A percentile compares a stretch with the other conserved stretches of the same genome.
Conservation (phyloP, 2,113 vertebrate genomes). For the Choloepus hoffmanni region DNA sequence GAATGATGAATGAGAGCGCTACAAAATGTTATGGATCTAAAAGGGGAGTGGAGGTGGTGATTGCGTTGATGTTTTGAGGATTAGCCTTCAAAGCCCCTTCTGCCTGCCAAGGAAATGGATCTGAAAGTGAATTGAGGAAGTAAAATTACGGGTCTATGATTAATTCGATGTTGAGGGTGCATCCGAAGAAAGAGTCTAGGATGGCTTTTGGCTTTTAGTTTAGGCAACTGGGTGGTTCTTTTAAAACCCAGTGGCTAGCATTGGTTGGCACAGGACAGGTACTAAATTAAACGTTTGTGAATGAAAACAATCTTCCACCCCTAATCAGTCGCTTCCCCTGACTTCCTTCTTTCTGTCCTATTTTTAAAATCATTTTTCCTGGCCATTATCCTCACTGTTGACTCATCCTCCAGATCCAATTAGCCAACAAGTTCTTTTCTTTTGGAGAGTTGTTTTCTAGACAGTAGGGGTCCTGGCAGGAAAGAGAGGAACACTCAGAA, state of each 20-base stretch:
- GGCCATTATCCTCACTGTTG: not conserved
- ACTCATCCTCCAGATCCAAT: not conserved
- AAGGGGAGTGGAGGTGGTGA: not conserved
- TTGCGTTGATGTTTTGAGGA: not conserved
- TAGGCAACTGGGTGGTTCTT: not conserved
- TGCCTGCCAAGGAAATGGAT: not conserved
- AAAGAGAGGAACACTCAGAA: not conserved
- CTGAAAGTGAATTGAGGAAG: not conserved
- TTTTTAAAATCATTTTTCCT: not conserved
- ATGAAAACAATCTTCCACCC: not conserved
- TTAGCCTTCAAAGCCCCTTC: not conserved
- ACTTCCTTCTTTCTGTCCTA: slow-evolving; percentile 32
- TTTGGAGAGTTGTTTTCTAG: not conserved
- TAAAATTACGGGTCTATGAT: not conserved
- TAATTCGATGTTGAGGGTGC: not conserved
- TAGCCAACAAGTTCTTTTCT: not conserved
- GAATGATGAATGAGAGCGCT: not conserved
- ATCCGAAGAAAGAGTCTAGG: not conserved
- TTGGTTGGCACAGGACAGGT: not conserved
- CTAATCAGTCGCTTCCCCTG: not conserved
- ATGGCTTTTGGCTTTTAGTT: not conserved
- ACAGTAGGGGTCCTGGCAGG: not conserved
- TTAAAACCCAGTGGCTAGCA: not conserved
- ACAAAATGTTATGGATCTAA: not conserved
- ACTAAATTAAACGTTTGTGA: not conserved